A percentile compares a stretch with the other conserved stretches of the same genome.
These are phyloP conservation scores for Poecilobothrus nobilitatus DNA, from an alignment of 2,888 invertebrate genomes.

Conservation along the genomic window DNA sequence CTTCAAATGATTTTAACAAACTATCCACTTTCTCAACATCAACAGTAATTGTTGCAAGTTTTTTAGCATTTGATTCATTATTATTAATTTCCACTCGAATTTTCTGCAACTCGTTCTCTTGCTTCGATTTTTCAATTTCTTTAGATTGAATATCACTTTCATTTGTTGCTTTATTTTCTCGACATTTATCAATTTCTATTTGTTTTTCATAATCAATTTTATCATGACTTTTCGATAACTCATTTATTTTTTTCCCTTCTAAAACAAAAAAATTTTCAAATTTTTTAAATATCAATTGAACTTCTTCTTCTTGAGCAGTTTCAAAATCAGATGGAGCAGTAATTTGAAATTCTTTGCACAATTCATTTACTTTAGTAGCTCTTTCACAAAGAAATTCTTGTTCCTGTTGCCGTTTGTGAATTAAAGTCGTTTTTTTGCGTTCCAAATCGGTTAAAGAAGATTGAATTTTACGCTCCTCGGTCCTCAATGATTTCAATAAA, in stretches of 20 bases:
- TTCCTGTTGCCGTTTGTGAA: slow-evolving; percentile 35
- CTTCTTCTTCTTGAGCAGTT: slow-evolving; percentile 34
- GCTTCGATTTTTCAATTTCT: slow-evolving; percentile 42
- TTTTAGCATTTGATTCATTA: slow-evolving; percentile 44
- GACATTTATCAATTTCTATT: slow-evolving; percentile 47
- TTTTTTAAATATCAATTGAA: slow-evolving; percentile 27
- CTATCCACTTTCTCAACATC: slow-evolving; percentile 44
- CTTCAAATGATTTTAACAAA: slow-evolving; percentile 46
- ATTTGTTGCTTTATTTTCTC: slow-evolving; percentile 51
- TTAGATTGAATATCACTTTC: slow-evolving; percentile 59
- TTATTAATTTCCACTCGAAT: slow-evolving; percentile 52
- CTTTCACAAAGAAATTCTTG: slow-evolving; percentile 34
- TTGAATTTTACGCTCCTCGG: slow-evolving; percentile 38
- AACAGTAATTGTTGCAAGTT: slow-evolving; percentile 24
- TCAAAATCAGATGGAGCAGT: slow-evolving; percentile 25
- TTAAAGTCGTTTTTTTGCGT: slow-evolving; percentile 30
- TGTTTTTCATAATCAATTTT: slow-evolving; percentile 46
- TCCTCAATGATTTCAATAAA: slow-evolving; percentile 27
- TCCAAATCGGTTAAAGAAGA: slow-evolving; percentile 40
- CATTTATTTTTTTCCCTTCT: slow-evolving; percentile 34
- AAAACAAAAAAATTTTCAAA: slow-evolving; percentile 30
- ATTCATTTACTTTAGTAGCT: slow-evolving; percentile 28
- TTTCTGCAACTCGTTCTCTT: slow-evolving; percentile 50
- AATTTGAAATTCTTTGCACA: slow-evolving; percentile 32
- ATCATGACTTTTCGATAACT: slow-evolving; percentile 29